Evolutionary conservation across 2,113 vertebrate genomes (phyloP), one percentile per base, ranked within the genome.

Genomic region (Elanoides forficatus): DNA sequence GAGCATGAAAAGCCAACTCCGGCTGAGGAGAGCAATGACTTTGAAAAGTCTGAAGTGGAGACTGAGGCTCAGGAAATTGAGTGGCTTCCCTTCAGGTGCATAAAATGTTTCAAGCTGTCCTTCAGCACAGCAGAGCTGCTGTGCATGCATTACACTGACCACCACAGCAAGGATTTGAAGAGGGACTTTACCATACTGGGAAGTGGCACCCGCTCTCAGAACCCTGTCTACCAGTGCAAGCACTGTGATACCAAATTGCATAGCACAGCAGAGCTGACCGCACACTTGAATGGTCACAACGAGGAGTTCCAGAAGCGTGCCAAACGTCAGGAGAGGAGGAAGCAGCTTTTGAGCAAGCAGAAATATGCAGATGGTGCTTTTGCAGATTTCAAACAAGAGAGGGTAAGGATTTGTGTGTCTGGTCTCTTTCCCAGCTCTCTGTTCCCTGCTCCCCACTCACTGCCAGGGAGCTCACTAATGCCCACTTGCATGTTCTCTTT

Each of bases 251-350:
- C 97, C 22, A 99, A 99, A 96, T 98, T 99, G 97, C 98, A 99
- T 94, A 98, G 98, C 91, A 99, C 98, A 5, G 98, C 98, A 12
- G 98, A 98, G 88, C 98, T 99, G 96, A 98, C 99, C 13, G 78
- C 97, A n/a, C 99, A 99, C 97, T 99, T 99, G 93, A 98, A 97
- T 89, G 95, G 98, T 92, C 99, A 99, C 98, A 99, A 99, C 23
- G 99, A 99, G 88, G 99, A 99, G 95, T 99, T 99, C 98, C 98
- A 99, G 98, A 99, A 99, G 98, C 98, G 98, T 97, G 99, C 99
- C 94, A 99, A 99, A 97, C 98, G 98, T 94, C 98, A 99, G 92
- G 99, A 99, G 96, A 98, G 99, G 90, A 98, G 99, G 97, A 99
- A 98, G 91, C 99, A 99, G 98, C 98, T 99, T 97, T 98, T 99